Base-by-base conservation (phyloP, 2,113 vertebrate species). In the Morone saxatilis region DNA sequence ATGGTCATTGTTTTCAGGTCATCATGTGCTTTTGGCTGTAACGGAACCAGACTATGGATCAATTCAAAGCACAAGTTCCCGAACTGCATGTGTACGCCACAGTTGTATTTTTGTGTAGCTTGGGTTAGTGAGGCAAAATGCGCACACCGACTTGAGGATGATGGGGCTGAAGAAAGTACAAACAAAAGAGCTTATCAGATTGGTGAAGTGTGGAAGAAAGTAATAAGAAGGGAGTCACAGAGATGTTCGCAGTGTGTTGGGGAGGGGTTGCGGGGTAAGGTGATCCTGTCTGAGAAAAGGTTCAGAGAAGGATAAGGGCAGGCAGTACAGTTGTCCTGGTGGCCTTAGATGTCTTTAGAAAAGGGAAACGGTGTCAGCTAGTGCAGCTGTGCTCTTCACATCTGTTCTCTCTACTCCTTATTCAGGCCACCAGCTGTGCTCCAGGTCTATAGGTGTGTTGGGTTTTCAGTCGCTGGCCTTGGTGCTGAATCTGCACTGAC, bases 171-270 rank as follows among this genome's bases (percentile, higher is more conserved):
- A 47, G 25, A 69, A 81, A 77, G 45, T 66, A 43, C 63, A 72
- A 84, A 84, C 20, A 82, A 76, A 83, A 53, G 48, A 83, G 70
- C 75, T 84, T 74, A 90, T 75, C 60, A 72, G 70, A 69, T 47
- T 11, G 45, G 9, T 78, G 60, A 79, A 60, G 69, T 68, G 65
- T 76, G 80, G 53, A 63, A 53, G 50, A 78, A 80, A 78, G 70
- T 62, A 76, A 67, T 78, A 67, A 70, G 65, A 20, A 74, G 40
- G 19, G n/a, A 67, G 80, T 54, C 25, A 41, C 31, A 53, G 76
- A 20, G 59, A 63, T 62, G 63, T 67, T 11, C 43, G n/a, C n/a
- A 1, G 14, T 54, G 36, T 79, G 63, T 56, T 67, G 41, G 36
- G 67, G 73, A 36, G 36, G 76, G 51, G 20, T 62, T 31, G 31